Conservation (phyloP, 2,888 invertebrate species). For the Sinopyrophorus schimmeli region DNA sequence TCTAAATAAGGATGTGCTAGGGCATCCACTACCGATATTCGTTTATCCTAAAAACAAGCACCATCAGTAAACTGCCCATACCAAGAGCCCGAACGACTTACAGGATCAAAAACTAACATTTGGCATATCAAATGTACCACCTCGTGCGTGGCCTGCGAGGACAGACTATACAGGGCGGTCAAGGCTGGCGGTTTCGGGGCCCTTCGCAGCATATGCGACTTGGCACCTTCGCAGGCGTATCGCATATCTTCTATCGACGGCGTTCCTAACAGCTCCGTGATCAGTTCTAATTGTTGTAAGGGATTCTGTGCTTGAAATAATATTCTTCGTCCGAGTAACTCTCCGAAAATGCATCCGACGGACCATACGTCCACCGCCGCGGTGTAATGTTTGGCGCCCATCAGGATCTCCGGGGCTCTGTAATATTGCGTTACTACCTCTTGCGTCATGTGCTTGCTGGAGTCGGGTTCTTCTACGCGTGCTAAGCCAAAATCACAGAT, state of each 20-base stretch:
- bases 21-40: conserved; percentile 93
- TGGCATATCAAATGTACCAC: conserved; percentile 95
- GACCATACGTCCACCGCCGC: conserved; percentile 99
- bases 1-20: conserved; percentile 96
- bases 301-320: conserved; percentile 98
- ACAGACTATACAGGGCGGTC: conserved; percentile 87
- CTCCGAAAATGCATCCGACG: conserved; percentile 99
- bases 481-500: conserved; percentile 99
- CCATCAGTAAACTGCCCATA: conserved; percentile 4
- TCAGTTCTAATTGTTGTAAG: conserved; percentile 95
- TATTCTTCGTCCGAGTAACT: conserved; percentile 91
- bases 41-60: conserved; percentile 72
- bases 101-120: conserved; percentile 98
- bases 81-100: conserved; percentile 56
- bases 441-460: conserved; percentile 95
- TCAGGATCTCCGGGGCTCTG: conserved; percentile 96
- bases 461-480: conserved; percentile 94
- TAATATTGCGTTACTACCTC: conserved; percentile 99
- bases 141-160: conserved; percentile 92
- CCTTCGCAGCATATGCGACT: conserved; percentile 85
- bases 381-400: conserved; percentile 97
- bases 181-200: conserved; percentile 88
- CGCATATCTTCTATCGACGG: conserved; percentile 95
- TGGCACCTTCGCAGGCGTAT: conserved; percentile 94
- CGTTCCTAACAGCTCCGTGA: conserved; percentile 96